phyloP scores from a whole-genome alignment of 2,888 invertebrate species.

The Himalopsyche japonica region DNA sequence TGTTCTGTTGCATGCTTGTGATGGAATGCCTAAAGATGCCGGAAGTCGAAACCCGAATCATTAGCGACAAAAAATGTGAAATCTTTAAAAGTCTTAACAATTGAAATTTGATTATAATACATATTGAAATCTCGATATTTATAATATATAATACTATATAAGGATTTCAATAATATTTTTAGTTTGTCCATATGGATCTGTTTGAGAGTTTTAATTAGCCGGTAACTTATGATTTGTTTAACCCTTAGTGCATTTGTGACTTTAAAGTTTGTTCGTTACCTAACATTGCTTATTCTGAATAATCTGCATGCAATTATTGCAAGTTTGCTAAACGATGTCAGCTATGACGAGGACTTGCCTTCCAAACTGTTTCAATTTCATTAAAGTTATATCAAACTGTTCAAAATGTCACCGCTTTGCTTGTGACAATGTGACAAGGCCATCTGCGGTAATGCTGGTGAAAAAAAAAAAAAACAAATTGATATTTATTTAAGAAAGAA shows the following conservation, averaged over 20 bases:
- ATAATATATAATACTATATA: too few relatives aligned
- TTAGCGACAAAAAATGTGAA: too few relatives aligned
- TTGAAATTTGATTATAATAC: too few relatives aligned
- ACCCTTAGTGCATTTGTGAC: background rate
- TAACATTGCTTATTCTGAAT: background rate
- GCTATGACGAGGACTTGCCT: background rate
- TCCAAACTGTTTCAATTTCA: background rate
- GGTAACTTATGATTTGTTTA: background rate
- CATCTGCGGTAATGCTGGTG: background rate
- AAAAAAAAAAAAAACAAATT: background rate
- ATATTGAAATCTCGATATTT: too few relatives aligned
- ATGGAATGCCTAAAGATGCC: too few relatives aligned
- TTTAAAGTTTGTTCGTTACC: background rate
- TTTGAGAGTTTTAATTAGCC: too few relatives aligned
- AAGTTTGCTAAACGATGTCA: background rate
- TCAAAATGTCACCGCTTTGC: background rate
- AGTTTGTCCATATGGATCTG: too few relatives aligned
- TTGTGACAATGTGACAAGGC: background rate
- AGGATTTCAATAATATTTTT: too few relatives aligned
- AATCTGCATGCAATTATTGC: background rate
- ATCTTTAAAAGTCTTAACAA: too few relatives aligned
- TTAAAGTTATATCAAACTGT: background rate
- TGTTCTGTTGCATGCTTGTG: too few relatives aligned
- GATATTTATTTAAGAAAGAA: too few relatives aligned
- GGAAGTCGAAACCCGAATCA: too few relatives aligned